Percentiles rank a stretch among this genome's conserved stretches.
Evolutionary conservation across 2,113 vertebrate genomes (phyloP).

Genomic region (Pongo pygmaeus): DNA sequence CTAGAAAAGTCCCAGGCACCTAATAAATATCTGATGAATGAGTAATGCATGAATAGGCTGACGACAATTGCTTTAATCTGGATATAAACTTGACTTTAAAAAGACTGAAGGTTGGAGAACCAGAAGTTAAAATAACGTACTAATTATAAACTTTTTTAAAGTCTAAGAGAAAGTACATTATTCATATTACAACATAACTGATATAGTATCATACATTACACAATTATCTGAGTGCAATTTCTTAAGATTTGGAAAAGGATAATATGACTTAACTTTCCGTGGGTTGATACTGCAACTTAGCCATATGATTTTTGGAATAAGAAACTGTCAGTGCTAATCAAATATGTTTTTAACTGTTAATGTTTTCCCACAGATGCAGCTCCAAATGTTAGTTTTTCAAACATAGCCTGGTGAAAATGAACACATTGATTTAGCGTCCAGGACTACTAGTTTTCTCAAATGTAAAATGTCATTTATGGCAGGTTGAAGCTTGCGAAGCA

Average conservation of each 20-base stretch:
- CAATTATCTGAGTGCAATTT: neutral
- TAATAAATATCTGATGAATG: neutral
- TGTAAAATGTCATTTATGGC: neutral
- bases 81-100: neutral
- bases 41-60: neutral
- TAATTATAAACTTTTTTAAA: neutral
- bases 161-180: neutral
- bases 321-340: conserved; percentile 2
- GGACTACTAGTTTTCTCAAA: neutral
- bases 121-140: neutral
- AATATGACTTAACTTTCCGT: neutral
- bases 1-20: neutral
- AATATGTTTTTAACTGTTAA: conserved; percentile 9
- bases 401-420: neutral
- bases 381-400: conserved; percentile 59
- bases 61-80: neutral
- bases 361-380: conserved; percentile 43
- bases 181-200: neutral
- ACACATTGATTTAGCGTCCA: conserved; percentile 36
- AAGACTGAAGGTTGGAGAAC: neutral
- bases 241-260: neutral
- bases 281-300: neutral
- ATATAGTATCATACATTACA: neutral
- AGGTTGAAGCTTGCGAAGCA: neutral
- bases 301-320: neutral